Conservation (phyloP, 2,113 vertebrate genomes). For the Phrynocephalus versicolor region DNA sequence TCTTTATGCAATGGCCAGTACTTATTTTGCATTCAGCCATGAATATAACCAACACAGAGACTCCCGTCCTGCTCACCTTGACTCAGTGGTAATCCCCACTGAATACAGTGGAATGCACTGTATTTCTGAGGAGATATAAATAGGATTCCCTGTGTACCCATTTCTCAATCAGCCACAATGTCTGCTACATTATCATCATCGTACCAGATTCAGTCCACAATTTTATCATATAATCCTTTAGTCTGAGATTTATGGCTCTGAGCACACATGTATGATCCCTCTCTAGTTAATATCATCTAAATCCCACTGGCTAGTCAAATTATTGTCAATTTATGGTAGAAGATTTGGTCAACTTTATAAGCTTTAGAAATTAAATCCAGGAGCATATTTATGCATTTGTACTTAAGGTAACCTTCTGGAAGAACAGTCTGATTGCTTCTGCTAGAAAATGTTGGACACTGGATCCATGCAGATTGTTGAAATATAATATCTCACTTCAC, state of each 20-base stretch:
- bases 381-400: neutral
- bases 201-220: constrained; percentile 24
- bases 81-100: neutral
- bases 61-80: neutral
- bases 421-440: constrained; percentile 11
- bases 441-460: neutral
- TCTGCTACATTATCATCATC: constrained; percentile 25
- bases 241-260: constrained; percentile 10
- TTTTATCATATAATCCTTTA: constrained; percentile 24
- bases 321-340: constrained; percentile 15
- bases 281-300: constrained; percentile 15
- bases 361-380: neutral
- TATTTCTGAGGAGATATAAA: neutral
- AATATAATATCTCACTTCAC: constrained; percentile 8
- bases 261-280: neutral
- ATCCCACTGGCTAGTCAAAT: neutral
- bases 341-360: constrained; percentile 13
- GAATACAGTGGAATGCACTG: neutral
- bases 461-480: constrained; percentile 25
- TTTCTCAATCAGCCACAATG: constrained; percentile 34
- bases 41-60: neutral
- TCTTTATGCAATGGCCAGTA: constrained; percentile 52
- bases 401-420: neutral
- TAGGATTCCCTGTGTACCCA: constrained; percentile 17
- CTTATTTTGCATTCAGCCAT: constrained; percentile 61